Evolutionary conservation across 2,888 invertebrate genomes (phyloP).

Genomic region (Spodoptera picta): DNA sequence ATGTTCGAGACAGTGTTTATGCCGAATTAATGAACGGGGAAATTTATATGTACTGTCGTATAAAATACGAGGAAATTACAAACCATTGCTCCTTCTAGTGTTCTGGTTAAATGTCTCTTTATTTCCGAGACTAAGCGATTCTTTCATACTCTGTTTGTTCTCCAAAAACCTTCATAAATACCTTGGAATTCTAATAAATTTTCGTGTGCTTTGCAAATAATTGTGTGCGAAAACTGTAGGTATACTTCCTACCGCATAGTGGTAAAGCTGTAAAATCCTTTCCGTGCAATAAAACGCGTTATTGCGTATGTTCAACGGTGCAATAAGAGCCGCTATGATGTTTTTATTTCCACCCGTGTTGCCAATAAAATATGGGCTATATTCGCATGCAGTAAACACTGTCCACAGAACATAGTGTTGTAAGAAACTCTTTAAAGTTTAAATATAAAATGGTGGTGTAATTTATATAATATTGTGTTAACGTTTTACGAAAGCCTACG

Average conservation of each 20-base stretch:
- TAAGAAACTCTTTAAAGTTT: conserved; percentile 40
- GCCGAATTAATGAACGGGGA: conserved; percentile 73
- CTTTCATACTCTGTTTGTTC: conserved; percentile 11
- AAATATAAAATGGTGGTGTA: conserved; percentile 38
- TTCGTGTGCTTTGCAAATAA: conserved; percentile 17
- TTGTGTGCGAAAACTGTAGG: conserved; percentile 23
- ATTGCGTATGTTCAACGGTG: conserved; percentile 39
- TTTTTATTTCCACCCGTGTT: conserved; percentile 32
- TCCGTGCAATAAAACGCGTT: conserved; percentile 42
- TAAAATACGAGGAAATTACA: conserved; percentile 26
- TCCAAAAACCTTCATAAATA: conserved; percentile 8
- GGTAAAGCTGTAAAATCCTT: conserved; percentile 30
- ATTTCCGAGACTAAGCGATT: conserved; percentile 10
- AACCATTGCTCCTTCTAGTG: conserved; percentile 26
- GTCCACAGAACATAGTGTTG: conserved; percentile 45
- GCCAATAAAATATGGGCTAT: conserved; percentile 22
- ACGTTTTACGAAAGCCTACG: conserved; percentile 58
- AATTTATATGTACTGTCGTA: conserved; percentile 41
- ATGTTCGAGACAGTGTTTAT: conserved; percentile 92
- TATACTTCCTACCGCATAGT: conserved; percentile 15
- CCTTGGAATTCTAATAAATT: conserved; percentile 5
- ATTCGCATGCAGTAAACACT: conserved; percentile 47
- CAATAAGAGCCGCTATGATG: conserved; percentile 24
- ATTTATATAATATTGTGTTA: conserved; percentile 45
- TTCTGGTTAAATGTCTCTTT: conserved; percentile 19